Conservation (phyloP, 2,888 invertebrate species). For the Camptogramma bilineatum region DNA sequence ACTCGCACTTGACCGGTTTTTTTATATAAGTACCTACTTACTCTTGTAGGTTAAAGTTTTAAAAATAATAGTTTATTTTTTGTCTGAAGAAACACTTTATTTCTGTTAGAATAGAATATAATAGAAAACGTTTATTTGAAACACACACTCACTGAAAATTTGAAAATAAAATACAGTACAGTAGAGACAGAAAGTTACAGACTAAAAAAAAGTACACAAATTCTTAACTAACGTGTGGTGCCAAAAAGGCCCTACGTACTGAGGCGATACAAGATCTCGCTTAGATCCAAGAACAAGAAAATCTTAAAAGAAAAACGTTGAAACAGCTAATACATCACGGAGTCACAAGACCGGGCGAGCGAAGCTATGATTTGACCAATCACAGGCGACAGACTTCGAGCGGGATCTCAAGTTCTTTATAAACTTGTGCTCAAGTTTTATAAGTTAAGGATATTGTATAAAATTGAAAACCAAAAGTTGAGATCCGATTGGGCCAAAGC, state of each 20-base stretch:
- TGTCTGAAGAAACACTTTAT: too few relatives aligned
- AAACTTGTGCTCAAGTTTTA: conserved; percentile 14
- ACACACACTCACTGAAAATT: too few relatives aligned
- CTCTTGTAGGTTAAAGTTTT: too few relatives aligned
- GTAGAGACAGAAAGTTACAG: too few relatives aligned
- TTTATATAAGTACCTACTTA: too few relatives aligned
- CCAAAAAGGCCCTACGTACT: neutral
- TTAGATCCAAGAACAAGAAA: neutral
- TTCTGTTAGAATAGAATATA: too few relatives aligned
- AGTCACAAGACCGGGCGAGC: conserved; percentile 22
- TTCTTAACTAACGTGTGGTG: too few relatives aligned
- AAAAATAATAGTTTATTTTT: too few relatives aligned
- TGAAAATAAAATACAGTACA: too few relatives aligned
- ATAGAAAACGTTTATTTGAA: too few relatives aligned
- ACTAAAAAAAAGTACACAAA: too few relatives aligned
- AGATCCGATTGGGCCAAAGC: neutral
- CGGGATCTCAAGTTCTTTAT: conserved; percentile 11
- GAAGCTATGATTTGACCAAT: conserved; percentile 49
- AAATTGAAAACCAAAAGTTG: conserved; percentile 20
- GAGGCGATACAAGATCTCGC: neutral
- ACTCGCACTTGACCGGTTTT: too few relatives aligned
- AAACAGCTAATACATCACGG: conserved; percentile 34
- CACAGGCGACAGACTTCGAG: conserved; percentile 26
- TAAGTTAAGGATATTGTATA: conserved; percentile 10
- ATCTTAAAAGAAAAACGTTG: conserved; percentile 1